A percentile compares a stretch with the other conserved stretches of the same genome.
These are phyloP conservation scores for Mimumesa dahlbomi DNA, from an alignment of 2,888 invertebrate genomes.

Conservation along the genomic window DNA sequence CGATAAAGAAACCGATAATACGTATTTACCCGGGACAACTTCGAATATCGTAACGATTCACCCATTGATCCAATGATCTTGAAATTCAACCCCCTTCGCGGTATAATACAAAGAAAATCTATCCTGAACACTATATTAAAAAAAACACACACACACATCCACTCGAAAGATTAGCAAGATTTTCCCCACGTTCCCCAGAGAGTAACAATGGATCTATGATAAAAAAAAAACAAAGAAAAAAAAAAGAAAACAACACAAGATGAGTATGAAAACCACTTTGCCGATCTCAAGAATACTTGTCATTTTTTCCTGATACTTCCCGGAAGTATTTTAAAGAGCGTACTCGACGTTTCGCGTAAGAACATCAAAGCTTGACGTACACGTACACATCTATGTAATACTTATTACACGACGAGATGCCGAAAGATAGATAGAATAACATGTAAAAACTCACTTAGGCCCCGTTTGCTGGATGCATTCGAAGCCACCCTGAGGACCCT, in stretches of 20 bases:
- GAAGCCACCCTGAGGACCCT: conserved; percentile 94
- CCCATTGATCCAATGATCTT: no score
- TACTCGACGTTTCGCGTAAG: neutral
- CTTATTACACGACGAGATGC: neutral
- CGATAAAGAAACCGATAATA: conserved; percentile 14
- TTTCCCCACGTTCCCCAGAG: no score
- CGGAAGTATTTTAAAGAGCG: neutral
- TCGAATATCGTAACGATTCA: no score
- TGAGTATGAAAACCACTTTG: neutral
- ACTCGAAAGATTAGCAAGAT: no score
- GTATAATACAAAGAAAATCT: no score
- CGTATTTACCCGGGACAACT: no score
- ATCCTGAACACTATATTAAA: no score
- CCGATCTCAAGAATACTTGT: neutral
- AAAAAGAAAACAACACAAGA: neutral
- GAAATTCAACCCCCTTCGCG: no score
- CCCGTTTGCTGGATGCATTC: conserved; percentile 92
- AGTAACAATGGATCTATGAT: neutral
- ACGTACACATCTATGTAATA: no score
- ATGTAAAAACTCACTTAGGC: conserved; percentile 78
- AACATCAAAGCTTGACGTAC: conserved; percentile 6
- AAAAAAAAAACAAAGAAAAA: neutral
- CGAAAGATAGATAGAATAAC: neutral
- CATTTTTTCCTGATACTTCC: conserved; percentile 5
- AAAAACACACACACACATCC: no score